Conservation (phyloP, 2,113 vertebrate species). For the Sardina pilchardus region DNA sequence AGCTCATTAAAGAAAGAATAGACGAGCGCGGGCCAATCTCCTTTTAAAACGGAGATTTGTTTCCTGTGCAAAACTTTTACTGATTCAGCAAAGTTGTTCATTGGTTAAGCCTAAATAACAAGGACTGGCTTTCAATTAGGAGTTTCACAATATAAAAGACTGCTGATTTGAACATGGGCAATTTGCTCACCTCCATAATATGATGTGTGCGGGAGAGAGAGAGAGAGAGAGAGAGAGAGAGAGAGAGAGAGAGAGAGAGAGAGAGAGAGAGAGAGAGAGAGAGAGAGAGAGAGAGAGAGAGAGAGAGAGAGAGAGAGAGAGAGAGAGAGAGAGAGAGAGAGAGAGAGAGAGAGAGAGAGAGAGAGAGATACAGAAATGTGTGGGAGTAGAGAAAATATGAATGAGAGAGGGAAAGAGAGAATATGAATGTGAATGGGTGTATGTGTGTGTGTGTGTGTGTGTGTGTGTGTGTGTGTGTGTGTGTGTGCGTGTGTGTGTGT, state of each 20-base stretch:
- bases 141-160: background rate
- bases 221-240: constrained; percentile 5
- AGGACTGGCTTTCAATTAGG: background rate
- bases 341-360: background rate
- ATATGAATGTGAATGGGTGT: background rate
- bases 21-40: constrained; percentile 24
- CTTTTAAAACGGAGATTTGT: constrained; percentile 30
- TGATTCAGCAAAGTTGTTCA: constrained; percentile 24
- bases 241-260: background rate
- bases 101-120: background rate
- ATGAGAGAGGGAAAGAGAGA: background rate
- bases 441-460: background rate
- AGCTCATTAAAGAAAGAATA: constrained; percentile 47
- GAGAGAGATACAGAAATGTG: too few relatives aligned
- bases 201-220: background rate
- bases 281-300: background rate
- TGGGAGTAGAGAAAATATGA: background rate
- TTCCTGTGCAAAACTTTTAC: constrained; percentile 21
- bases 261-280: background rate
- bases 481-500: too few relatives aligned
- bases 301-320: background rate
- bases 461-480: too few relatives aligned
- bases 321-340: background rate
- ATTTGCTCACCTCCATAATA: background rate
- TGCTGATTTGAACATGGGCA: background rate